phyloP scores from a whole-genome alignment of 1,140 invertebrate genomes.

The Megalopta genalis region DNA sequence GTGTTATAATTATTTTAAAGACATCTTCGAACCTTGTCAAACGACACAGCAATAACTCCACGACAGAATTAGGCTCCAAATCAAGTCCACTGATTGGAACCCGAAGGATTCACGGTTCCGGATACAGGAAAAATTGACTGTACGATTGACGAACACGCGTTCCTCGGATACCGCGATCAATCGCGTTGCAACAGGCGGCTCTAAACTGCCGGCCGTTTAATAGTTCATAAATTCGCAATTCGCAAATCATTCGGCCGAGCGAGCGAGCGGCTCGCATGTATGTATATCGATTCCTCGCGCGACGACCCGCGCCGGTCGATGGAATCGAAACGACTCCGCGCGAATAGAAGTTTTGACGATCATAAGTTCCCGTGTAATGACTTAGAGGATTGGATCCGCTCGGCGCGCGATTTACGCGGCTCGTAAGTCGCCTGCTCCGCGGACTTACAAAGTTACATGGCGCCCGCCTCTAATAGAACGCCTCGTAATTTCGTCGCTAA shows the following conservation, averaged over 20 bases:
- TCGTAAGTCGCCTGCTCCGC: constrained; percentile 35
- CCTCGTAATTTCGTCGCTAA: constrained; percentile 49
- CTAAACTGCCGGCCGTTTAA: not conserved
- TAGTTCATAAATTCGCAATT: constrained; percentile 31
- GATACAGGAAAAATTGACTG: not conserved
- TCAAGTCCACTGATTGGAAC: no score
- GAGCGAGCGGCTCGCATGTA: constrained; percentile 7
- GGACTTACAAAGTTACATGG: constrained; percentile 40
- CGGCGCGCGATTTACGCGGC: constrained; percentile 37
- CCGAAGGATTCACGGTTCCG: no score
- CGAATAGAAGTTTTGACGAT: constrained; percentile 38
- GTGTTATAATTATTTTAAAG: no score
- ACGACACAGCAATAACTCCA: no score
- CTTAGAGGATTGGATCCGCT: constrained; percentile 32
- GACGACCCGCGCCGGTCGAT: not conserved
- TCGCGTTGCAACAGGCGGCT: not conserved
- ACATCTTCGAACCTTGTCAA: no score
- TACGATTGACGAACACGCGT: not conserved
- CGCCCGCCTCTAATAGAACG: constrained; percentile 18
- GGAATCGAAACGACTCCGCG: not conserved
- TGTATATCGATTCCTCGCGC: constrained; percentile 6
- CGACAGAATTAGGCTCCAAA: no score
- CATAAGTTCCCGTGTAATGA: constrained; percentile 49
- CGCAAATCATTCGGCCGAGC: constrained; percentile 18
- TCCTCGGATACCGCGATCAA: not conserved